Evolutionary conservation across 2,888 invertebrate species (phyloP).

Genomic region (Drosophila mimetica): DNA sequence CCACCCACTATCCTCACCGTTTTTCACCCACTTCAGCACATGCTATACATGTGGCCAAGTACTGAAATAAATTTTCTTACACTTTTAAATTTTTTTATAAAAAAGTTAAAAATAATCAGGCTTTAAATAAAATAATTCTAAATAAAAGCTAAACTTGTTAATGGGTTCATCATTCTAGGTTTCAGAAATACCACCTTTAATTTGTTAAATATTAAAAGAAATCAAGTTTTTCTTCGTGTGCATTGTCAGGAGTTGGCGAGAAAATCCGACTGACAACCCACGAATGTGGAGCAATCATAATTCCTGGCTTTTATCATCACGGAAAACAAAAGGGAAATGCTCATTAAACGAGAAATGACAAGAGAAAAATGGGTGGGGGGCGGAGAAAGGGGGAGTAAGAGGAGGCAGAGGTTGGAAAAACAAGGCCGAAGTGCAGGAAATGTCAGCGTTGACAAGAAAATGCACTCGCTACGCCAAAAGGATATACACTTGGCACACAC

Average conservation of each 20-base stretch:
- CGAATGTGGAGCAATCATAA: constrained; percentile 68
- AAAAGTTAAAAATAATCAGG: background rate
- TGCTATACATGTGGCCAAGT: background rate
- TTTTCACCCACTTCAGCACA: background rate
- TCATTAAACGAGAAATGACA: constrained; percentile 71
- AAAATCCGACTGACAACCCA: constrained; percentile 17
- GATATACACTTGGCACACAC: constrained; percentile 61
- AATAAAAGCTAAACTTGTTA: no score
- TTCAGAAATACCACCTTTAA: no score
- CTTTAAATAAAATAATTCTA: no score
- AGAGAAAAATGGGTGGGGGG: background rate
- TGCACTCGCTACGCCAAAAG: constrained; percentile 73
- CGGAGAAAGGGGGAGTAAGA: background rate
- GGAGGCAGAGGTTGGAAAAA: constrained; percentile 37
- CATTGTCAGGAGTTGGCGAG: constrained; percentile 9
- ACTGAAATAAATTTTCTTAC: background rate
- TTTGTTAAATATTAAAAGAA: no score
- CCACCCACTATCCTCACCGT: constrained; percentile 2
- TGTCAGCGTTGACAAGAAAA: constrained; percentile 78
- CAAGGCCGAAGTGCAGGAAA: constrained; percentile 78
- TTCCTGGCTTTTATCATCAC: constrained; percentile 57
- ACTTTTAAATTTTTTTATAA: no score
- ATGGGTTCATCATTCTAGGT: no score
- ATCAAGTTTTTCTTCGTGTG: background rate
- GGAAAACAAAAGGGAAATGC: constrained; percentile 63